A percentile compares a stretch with the other conserved stretches of the same genome.
phyloP scores from a whole-genome alignment of 2,888 invertebrate genomes.

The Octodonta nipae region DNA sequence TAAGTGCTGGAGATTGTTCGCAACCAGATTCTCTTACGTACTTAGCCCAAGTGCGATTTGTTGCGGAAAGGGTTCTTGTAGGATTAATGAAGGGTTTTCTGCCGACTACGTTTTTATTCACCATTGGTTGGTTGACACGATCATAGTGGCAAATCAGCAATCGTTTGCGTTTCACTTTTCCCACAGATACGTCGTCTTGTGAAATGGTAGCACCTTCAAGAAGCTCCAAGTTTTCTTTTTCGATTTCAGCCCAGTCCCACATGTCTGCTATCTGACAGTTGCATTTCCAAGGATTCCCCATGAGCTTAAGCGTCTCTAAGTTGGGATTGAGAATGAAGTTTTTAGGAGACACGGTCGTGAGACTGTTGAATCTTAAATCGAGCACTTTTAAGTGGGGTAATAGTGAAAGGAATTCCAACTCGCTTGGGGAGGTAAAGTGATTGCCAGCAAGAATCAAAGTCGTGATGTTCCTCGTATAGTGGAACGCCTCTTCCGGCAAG shows the following conservation, averaged over 20 bases:
- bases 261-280: slow-evolving; percentile 55
- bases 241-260: slow-evolving; percentile 60
- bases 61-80: slow-evolving; percentile 42
- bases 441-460: slow-evolving; percentile 48
- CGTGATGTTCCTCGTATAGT: slow-evolving; percentile 48
- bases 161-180: slow-evolving; percentile 49
- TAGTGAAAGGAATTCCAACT: slow-evolving; percentile 43
- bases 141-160: slow-evolving; percentile 51
- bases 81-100: slow-evolving; percentile 45
- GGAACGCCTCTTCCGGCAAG: slow-evolving; percentile 47
- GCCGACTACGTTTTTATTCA: slow-evolving; percentile 40
- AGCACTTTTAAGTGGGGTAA: slow-evolving; percentile 45
- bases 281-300: slow-evolving; percentile 57
- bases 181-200: slow-evolving; percentile 47
- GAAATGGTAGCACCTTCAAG: slow-evolving; percentile 52
- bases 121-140: slow-evolving; percentile 39
- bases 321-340: slow-evolving; percentile 44
- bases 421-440: slow-evolving; percentile 37
- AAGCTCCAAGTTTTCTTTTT: slow-evolving; percentile 49
- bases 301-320: slow-evolving; percentile 46
- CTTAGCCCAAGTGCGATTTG: slow-evolving; percentile 59
- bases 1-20: slow-evolving; percentile 24
- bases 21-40: slow-evolving; percentile 55
- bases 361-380: slow-evolving; percentile 50
- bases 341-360: slow-evolving; percentile 45